phyloP scores from a whole-genome alignment of 2,113 vertebrate genomes.

The Heterochromis multidens region DNA sequence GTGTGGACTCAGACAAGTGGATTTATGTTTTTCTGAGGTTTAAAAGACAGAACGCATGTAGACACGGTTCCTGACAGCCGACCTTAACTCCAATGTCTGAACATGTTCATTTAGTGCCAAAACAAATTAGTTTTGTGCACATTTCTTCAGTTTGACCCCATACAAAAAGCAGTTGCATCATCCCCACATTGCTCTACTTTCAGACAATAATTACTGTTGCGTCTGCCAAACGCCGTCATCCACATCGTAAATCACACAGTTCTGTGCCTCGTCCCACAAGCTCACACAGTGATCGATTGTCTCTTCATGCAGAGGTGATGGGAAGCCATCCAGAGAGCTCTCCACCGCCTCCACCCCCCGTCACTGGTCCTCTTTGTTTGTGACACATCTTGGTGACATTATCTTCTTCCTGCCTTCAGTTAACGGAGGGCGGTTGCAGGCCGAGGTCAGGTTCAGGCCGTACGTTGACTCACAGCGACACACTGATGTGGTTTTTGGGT shows the following conservation, averaged over 20 bases:
- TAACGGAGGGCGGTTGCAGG: not conserved
- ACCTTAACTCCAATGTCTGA: not conserved
- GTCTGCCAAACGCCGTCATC: conserved; percentile 2
- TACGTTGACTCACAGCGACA: not conserved
- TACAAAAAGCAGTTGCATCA: conserved; percentile 4
- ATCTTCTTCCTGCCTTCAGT: conserved; percentile 48
- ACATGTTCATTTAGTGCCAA: not conserved
- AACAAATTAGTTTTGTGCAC: not conserved
- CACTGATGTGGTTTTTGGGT: conserved; percentile 19
- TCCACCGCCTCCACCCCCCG: not conserved
- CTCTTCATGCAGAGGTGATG: not conserved
- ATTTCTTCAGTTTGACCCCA: conserved; percentile 8
- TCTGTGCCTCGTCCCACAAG: not conserved
- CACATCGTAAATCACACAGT: conserved; percentile 27
- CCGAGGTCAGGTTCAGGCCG: conserved; percentile 42
- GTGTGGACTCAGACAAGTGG: not conserved
- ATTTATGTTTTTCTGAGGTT: not conserved
- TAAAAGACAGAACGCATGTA: not conserved
- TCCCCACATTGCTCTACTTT: not conserved
- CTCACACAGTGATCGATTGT: conserved; percentile 27
- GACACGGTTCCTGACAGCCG: not conserved
- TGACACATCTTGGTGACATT: conserved; percentile 63
- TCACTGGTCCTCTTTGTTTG: conserved; percentile 32
- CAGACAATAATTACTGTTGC: not conserved
- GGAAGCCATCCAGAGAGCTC: not conserved